Evolutionary conservation across 2,113 vertebrate species (phyloP), one percentile per base, ranked within the genome.

Genomic region (Chaetura pelagica): DNA sequence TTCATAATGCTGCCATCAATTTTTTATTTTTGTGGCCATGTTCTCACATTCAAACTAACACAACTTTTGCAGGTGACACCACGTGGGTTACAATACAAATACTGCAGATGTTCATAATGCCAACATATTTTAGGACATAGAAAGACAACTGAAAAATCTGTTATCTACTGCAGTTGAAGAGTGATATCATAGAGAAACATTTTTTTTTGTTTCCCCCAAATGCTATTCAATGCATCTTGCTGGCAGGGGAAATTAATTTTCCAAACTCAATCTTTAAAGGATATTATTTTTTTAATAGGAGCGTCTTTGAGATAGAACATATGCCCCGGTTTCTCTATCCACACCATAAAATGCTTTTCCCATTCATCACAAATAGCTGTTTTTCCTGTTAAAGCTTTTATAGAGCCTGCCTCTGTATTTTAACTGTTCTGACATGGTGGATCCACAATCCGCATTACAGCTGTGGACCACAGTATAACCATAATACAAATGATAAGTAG

Each of bases 271-370:
- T 93, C 74, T 94, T 96, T 80, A 89, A 94, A 93, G 94, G 89
- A 93, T 96, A 94, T 96, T 95, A 88, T 93, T 96, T 91, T 95
- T 96, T 96, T 94, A 95, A 91, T 91, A 95, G 67, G 72, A 95
- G 89, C 5, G 74, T 91, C 91, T 95, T 76, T 96, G 95, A 96
- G 73, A 96, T 32, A 95, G 74, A 97, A 94, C 91, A 96, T 86
- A 95, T 93, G 94, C 78, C 84, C 64, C 62, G 59, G 26, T 79
- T 96, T 87, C 71, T 94, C 87, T 82, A 85, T 85, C 74, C 87
- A 93, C 67, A 58, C 67, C 67, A 90, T 88, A 95, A 97, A 96
- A 96, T 83, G 71, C 34, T 93, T 94, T 95, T 95, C 63, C 38
- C 87, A 94, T 91, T 93, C 79, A 96, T 83, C 87, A 94, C 26